A percentile compares a stretch with the other conserved stretches of the same genome.
Conservation (phyloP, 2,797 vertebrate species). For the Malacoctenus gilli region DNA sequence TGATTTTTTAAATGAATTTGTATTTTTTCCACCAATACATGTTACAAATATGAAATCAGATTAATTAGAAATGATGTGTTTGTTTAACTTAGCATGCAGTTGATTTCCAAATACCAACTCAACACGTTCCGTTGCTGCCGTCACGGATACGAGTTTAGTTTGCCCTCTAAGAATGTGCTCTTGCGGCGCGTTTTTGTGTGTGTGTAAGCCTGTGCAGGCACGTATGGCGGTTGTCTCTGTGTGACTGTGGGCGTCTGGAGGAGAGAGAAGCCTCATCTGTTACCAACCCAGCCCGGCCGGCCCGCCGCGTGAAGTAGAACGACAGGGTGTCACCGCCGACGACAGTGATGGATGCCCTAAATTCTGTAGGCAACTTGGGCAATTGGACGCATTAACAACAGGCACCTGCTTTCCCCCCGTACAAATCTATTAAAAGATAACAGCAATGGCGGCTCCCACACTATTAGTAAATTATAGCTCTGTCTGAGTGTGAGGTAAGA, state of each 20-base stretch:
- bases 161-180: conserved; percentile 63
- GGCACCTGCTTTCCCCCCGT: conserved; percentile 86
- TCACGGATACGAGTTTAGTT: conserved; percentile 41
- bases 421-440: conserved; percentile 91
- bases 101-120: neutral
- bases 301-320: conserved; percentile 81
- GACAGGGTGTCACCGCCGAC: conserved; percentile 81
- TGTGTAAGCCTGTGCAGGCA: conserved; percentile 62
- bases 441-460: conserved; percentile 81
- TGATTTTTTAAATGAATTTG: no score
- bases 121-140: conserved; percentile 8
- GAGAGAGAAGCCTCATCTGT: conserved; percentile 85
- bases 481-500: conserved; percentile 73
- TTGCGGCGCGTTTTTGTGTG: conserved; percentile 47
- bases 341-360: conserved; percentile 87
- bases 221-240: conserved; percentile 72
- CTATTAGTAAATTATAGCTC: conserved; percentile 87
- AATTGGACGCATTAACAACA: conserved; percentile 89
- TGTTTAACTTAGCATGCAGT: no score
- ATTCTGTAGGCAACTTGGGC: conserved; percentile 87
- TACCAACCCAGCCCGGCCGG: conserved; percentile 74
- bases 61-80: no score
- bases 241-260: conserved; percentile 77
- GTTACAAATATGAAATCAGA: no score
- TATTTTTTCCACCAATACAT: no score